phyloP scores from a whole-genome alignment of 2,888 invertebrate species.

The Melieria picta region DNA sequence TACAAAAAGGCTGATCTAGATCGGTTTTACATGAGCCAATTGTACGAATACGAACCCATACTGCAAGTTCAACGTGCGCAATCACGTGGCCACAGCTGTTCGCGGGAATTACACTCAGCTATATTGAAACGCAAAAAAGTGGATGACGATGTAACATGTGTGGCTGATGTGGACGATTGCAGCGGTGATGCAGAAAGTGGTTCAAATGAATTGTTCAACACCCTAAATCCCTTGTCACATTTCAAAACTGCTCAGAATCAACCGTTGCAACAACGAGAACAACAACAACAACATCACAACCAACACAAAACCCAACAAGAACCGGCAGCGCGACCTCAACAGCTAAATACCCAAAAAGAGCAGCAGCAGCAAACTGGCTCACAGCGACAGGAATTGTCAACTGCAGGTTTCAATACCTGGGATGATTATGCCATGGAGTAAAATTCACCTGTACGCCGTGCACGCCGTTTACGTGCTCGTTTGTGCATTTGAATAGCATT shows the following conservation, averaged over 20 bases:
- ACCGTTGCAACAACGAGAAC: not conserved
- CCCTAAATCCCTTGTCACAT: conserved; percentile 45
- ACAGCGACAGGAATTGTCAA: not conserved
- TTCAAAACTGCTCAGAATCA: conserved; percentile 35
- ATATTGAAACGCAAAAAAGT: conserved; percentile 54
- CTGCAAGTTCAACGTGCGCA: conserved; percentile 57
- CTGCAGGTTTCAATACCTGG: conserved; percentile 36
- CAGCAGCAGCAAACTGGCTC: conserved; percentile 8
- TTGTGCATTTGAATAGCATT: too few species aligned
- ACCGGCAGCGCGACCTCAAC: not conserved
- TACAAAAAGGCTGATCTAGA: conserved; percentile 57
- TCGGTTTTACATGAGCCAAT: conserved; percentile 55
- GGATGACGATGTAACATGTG: conserved; percentile 42
- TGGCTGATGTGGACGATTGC: conserved; percentile 5
- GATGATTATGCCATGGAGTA: conserved; percentile 48
- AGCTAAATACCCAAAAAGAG: conserved; percentile 2
- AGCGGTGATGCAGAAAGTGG: conserved; percentile 12
- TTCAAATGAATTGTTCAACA: conserved; percentile 41
- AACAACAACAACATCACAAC: conserved; percentile 18
- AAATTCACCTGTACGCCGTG: not conserved
- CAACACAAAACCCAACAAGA: not conserved
- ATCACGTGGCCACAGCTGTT: conserved; percentile 56
- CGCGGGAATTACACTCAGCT: conserved; percentile 53
- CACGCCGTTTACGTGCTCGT: too few species aligned
- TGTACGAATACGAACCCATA: conserved; percentile 60